Base-by-base conservation (phyloP, 2,797 vertebrate genomes). In the Myotis myotis region DNA sequence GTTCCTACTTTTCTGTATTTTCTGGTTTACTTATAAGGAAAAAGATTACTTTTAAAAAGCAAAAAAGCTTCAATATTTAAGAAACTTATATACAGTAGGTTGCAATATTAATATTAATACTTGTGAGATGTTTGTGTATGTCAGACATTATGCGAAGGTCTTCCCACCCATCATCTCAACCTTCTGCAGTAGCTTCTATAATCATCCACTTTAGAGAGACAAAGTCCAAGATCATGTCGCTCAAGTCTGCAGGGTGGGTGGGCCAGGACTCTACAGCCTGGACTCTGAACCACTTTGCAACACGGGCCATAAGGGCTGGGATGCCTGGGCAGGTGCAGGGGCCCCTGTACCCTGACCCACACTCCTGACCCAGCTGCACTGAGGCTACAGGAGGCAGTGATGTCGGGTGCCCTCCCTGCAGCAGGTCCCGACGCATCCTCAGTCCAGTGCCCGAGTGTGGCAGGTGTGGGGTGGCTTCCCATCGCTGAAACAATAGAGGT, bases 41-140 rank as follows among this genome's bases (percentile, higher is more conserved):
- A 62, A 47, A 79, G 76, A 68, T n/a, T 55, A 89, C 33, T 87
- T 91, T 93, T 75, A 64, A 71, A 82, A 83, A 51, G 41, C 28
- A 80, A 82, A 90, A 74, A 74, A 87, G 30, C 38, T 71, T 74
- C 36, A 49, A 13, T 55, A 41, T 71, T 83, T 74, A 72, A 87
- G 51, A 71, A 64, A 84, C 30, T 15, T 36, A 4, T 15, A 30
- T 1, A 28, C 0, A 30, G 10, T 0, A 53, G 64, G 23, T 60
- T 49, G 74, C 38, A 53, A 33, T 19, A 60, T 51, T 64, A 62
- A 13, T 51, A 47, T 80, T 15, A 71, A 81, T 8, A 53, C 36
- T 75, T 36, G 41, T 51, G 64, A 79, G 49, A 15, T 9, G 66
- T 44, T 44, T 71, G 13, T 38, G 1, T 36, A 3, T 23, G 25